Evolutionary conservation across 35 echinoderm and acorn worm species (phyloP), one percentile per base, ranked within the genome.

Genomic region (Stichopus chloronotus): DNA sequence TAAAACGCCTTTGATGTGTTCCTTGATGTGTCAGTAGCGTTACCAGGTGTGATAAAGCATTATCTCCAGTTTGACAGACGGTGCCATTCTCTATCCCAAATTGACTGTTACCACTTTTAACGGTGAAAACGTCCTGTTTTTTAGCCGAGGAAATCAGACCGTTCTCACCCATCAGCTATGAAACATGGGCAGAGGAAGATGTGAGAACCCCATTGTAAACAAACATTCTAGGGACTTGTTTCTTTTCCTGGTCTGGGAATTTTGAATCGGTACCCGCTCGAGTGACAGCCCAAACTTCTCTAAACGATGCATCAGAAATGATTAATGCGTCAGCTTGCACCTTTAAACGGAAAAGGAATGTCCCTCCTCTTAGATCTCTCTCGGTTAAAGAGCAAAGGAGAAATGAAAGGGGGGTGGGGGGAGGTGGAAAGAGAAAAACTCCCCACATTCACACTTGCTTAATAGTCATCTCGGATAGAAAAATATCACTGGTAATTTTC

Each of bases 401-500:
- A 43, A 43, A 43, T 43, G 30, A 43, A 0, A 3, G 30, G 30
- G 30, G 30, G 30, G 30, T 43, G 30, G 30, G 30, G 30, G 30
- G 30, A 43, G 30, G 30, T 43, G 30, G 30, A 85, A 59, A 53
- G 55, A 85, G 57, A 58, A 85, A 8, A 23, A 56, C 82, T 85
- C 22, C 58, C 58, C 58, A 85, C 55, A 58, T 19, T 55, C 82
- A 74, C 8, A 20, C 82, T 53, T 23, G 54, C 56, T 58, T 85
- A 85, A 85, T 85, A 85, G 82, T 59, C 82, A 57, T 85, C 58
- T 57, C 9, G 52, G 55, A 59, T 56, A 53, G 55, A 85, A 85
- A 85, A 85, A 85, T 85, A 85, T 85, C 57, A 58, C 82, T 58
- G 19, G 56, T 85, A 85, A 85, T 85, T 85, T 85, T 58, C 55